Evolutionary conservation across 2,888 invertebrate genomes (phyloP).

Genomic region (Mythimna loreyi): DNA sequence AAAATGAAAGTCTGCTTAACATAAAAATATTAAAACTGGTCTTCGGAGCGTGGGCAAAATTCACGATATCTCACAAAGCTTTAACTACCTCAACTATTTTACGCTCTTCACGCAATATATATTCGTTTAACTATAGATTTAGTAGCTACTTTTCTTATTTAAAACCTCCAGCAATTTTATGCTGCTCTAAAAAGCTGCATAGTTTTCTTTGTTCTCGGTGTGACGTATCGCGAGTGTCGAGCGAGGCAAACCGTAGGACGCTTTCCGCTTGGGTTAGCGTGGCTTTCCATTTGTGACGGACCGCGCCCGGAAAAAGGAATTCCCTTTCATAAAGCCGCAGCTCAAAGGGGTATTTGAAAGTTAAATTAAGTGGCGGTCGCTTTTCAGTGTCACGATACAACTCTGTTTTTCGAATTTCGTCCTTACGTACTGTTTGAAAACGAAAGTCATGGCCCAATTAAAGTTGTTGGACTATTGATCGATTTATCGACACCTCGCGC

Average conservation of each 20-base stretch:
- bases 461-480: slow-evolving; percentile 22
- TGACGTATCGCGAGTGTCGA: slow-evolving; percentile 37
- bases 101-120: background rate
- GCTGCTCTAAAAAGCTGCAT: slow-evolving; percentile 25
- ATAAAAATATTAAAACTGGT: background rate
- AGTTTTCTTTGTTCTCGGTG: slow-evolving; percentile 60
- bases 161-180: slow-evolving; percentile 15
- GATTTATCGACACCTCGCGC: slow-evolving; percentile 9
- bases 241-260: slow-evolving; percentile 43
- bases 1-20: background rate
- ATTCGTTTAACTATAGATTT: too few species aligned
- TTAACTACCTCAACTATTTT: background rate
- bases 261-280: slow-evolving; percentile 55
- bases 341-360: slow-evolving; percentile 67
- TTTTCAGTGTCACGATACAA: slow-evolving; percentile 48
- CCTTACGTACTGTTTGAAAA: slow-evolving; percentile 36
- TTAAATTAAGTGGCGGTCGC: slow-evolving; percentile 63
- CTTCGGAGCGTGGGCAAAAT: background rate
- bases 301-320: slow-evolving; percentile 60
- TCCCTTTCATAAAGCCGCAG: slow-evolving; percentile 62
- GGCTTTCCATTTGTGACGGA: slow-evolving; percentile 61
- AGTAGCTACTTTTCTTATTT: background rate
- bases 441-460: slow-evolving; percentile 13
- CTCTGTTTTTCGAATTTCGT: slow-evolving; percentile 43
- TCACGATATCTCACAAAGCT: background rate